Evolutionary conservation across 1,140 invertebrate species (phyloP), one percentile per base, ranked within the genome.

Genomic region (Polyergus mexicanus): DNA sequence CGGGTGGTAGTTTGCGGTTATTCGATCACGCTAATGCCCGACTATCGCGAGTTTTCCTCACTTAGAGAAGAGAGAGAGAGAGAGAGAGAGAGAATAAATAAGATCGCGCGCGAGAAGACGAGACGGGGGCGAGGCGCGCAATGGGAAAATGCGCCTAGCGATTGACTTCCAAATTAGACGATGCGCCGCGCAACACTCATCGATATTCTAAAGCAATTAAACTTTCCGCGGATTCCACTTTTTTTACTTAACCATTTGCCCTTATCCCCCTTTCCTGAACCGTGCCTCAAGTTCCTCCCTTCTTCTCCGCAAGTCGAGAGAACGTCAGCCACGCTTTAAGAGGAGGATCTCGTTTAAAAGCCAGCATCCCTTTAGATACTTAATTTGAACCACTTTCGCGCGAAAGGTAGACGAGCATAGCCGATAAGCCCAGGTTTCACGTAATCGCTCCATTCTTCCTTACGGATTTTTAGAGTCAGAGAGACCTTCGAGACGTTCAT

Each of bases 171-270:
- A 86, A 88, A 90, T 88, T 71, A 75, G 51, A 78, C 81, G 56
- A 72, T 35, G 56, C 28, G 60, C 51, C 72, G 51, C 78, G 62
- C 54, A 90, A 85, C 63, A 78, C 74, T 88, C 86, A 83, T 86
- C 89, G 88, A 90, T 90, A 90, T 88, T 90, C 86, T 28, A 80
- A 90, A 90, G 89, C 84, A 90, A 90, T 90, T 90, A 90, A 90
- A 90, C 74, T 86, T 88, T 71, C 63, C 80, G 19, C 54, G 47
- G 63, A 63, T 77, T 85, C 60, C 11, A 47, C 35, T 75, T 89
- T 71, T 47, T 89, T 80, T 81, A 35, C 51, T 56, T 44, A 47
- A 54, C 38, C 38, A 68, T 58, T 69, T 69, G 19, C 38, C 41
- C 32, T 83, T 66, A 72, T 41, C 69, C 68, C 35, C 60, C 28